Conservation (phyloP, 2,113 vertebrate genomes). For the Xiphophorus hellerii region DNA sequence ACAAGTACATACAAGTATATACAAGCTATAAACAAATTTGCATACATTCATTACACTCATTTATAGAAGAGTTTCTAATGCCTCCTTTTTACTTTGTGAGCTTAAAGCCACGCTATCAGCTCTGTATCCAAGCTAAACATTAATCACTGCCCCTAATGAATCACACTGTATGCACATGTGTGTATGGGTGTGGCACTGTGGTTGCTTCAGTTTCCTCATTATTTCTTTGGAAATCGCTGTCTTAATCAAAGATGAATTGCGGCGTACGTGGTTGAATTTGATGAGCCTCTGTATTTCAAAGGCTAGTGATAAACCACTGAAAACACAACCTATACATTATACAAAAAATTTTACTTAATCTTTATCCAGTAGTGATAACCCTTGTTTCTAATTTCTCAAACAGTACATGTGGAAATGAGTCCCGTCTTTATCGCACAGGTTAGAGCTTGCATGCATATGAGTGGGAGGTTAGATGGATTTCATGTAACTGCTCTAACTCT, state of each 20-base stretch:
- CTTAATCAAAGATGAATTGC: constrained; percentile 1
- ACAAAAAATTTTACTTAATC: neutral
- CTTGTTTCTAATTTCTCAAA: neutral
- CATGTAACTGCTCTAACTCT: constrained; percentile 15
- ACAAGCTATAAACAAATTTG: neutral
- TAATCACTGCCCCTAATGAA: neutral
- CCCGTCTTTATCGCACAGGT: neutral
- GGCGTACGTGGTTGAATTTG: neutral
- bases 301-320: neutral
- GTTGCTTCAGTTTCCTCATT: neutral
- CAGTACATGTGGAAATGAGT: constrained; percentile 16
- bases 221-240: constrained; percentile 5
- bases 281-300: neutral
- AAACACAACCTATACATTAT: neutral
- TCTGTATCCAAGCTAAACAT: constrained; percentile 14
- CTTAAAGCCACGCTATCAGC: neutral
- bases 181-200: constrained; percentile 11
- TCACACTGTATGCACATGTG: neutral
- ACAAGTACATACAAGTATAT: neutral
- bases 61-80: neutral
- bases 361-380: neutral
- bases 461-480: constrained; percentile 16
- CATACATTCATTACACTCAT: neutral
- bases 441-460: constrained; percentile 5
- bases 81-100: neutral